Evolutionary conservation across 2,888 invertebrate genomes (phyloP).

Genomic region (Ashinkailepas kermadecensis): DNA sequence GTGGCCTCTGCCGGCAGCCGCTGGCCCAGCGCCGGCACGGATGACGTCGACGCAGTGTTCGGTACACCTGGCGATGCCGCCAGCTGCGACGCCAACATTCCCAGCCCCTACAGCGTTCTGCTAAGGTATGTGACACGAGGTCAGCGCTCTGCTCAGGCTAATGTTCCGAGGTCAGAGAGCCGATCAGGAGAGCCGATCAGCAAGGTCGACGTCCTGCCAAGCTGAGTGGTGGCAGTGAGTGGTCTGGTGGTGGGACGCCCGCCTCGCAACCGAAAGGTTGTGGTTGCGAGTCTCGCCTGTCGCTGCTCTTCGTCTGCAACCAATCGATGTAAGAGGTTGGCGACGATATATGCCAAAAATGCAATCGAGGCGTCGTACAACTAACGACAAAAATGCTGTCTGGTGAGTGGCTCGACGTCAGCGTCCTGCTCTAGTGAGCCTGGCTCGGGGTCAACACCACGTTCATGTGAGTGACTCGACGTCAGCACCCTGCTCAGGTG

Average conservation of each 20-base stretch:
- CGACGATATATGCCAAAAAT: too few relatives aligned
- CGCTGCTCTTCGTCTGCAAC: too few relatives aligned
- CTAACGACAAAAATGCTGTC: too few relatives aligned
- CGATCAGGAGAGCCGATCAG: neutral
- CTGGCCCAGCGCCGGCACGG: conserved; percentile 25
- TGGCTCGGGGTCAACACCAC: neutral
- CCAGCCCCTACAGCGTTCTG: conserved; percentile 6
- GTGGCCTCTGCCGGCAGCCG: neutral
- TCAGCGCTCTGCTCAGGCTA: conserved; percentile 29
- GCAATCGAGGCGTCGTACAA: too few relatives aligned
- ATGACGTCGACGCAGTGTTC: conserved; percentile 20
- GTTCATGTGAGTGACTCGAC: neutral
- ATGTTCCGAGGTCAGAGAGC: neutral
- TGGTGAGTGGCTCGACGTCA: neutral
- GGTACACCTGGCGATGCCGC: conserved; percentile 28
- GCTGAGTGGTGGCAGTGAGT: neutral
- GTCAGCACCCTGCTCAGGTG: neutral
- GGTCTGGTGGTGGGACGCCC: too few relatives aligned
- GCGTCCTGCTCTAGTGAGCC: neutral
- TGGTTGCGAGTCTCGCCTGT: too few relatives aligned
- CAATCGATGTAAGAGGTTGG: too few relatives aligned
- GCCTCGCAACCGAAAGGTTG: too few relatives aligned
- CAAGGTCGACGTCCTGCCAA: neutral
- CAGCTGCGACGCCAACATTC: conserved; percentile 6
- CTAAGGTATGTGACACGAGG: neutral